phyloP scores from a whole-genome alignment of 2,797 vertebrate species.

The Balearica regulorum region DNA sequence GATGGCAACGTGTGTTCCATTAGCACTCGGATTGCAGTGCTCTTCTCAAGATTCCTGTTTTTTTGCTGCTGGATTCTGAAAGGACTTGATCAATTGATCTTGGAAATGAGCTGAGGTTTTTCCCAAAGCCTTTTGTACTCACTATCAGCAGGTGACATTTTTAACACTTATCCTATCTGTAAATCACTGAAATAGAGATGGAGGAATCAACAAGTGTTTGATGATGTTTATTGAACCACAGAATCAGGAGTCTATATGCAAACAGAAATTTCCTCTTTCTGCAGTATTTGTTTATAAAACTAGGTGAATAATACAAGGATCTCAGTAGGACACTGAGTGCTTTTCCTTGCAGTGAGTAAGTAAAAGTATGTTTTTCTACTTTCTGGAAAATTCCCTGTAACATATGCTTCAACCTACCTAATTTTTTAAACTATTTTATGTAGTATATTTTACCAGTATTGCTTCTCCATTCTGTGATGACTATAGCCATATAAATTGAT shows the following conservation, averaged over 20 bases:
- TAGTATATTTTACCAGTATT: neutral
- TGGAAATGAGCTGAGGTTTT: neutral
- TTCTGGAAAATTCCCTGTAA: neutral
- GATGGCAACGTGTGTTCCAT: neutral
- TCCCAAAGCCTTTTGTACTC: neutral
- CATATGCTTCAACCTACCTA: neutral
- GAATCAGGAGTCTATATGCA: neutral
- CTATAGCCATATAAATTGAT: neutral
- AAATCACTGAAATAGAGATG: neutral
- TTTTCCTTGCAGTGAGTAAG: neutral
- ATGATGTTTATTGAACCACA: neutral
- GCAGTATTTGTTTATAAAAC: neutral
- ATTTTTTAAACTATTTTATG: neutral
- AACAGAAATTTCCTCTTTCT: neutral
- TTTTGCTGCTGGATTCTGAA: conserved; percentile 12
- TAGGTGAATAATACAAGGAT: neutral
- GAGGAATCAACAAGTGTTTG: neutral
- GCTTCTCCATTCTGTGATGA: neutral
- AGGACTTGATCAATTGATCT: conserved; percentile 4
- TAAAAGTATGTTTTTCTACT: neutral
- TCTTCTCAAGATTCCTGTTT: neutral
- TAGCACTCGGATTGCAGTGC: neutral
- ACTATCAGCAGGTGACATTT: neutral
- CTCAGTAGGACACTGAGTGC: neutral
- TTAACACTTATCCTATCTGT: neutral